phyloP scores from a whole-genome alignment of 2,797 vertebrate species.

The Notamacropus eugenii region DNA sequence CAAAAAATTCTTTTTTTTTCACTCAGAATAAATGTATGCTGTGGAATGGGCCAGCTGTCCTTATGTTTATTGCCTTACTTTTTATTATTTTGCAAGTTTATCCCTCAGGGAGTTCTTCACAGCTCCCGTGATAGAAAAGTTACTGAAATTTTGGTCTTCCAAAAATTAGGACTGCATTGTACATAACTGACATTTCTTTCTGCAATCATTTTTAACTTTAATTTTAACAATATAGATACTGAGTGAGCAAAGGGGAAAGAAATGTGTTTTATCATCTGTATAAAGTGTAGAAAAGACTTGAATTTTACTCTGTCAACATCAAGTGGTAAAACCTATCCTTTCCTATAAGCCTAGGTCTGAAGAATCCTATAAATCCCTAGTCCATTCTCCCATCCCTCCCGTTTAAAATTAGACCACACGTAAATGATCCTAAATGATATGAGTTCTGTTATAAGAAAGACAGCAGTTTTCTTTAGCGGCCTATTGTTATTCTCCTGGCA shows the following conservation, averaged over 20 bases:
- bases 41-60: background rate
- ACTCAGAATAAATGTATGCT: background rate
- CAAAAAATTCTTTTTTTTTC: background rate
- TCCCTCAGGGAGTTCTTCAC: background rate
- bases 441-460: background rate
- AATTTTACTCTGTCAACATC: fast-evolving
- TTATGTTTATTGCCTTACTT: background rate
- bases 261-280: background rate
- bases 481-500: fast-evolving
- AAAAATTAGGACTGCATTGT: fast-evolving
- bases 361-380: background rate
- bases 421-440: background rate
- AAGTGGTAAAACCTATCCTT: fast-evolving
- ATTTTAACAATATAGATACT: background rate
- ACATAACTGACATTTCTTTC: background rate
- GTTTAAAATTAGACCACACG: background rate
- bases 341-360: background rate
- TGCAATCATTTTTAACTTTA: too few species aligned
- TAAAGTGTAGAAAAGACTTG: fast-evolving
- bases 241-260: background rate
- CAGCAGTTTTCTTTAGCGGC: background rate
- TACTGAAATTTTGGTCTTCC: background rate
- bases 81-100: background rate
- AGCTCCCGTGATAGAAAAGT: background rate
- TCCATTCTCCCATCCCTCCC: background rate